Evolutionary conservation across 2,113 vertebrate genomes (phyloP).

Genomic region (Passer montanus): DNA sequence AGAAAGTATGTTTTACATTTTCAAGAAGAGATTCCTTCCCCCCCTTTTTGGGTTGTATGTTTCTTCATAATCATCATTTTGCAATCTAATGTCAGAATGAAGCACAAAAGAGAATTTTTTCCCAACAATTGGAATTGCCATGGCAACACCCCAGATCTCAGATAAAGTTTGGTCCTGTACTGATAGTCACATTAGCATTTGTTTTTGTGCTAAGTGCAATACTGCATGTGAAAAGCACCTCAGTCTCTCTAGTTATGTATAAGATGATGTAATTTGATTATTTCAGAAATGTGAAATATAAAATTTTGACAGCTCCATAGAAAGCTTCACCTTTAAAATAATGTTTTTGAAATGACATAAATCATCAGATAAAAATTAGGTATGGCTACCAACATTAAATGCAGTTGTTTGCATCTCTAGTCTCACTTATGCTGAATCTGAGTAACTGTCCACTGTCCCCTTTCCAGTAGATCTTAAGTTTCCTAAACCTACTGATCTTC

Average conservation of each 20-base stretch:
- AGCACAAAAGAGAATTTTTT: slow-evolving; percentile 68
- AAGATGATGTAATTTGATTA: slow-evolving; percentile 62
- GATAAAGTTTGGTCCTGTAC: slow-evolving; percentile 77
- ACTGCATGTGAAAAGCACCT: slow-evolving; percentile 68
- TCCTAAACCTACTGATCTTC: background rate
- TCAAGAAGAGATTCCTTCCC: background rate
- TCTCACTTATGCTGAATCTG: background rate
- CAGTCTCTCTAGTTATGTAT: slow-evolving; percentile 52
- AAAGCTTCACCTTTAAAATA: slow-evolving; percentile 38
- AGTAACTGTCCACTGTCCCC: background rate
- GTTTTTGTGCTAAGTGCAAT: slow-evolving; percentile 65
- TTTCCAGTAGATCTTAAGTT: background rate
- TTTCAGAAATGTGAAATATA: slow-evolving; percentile 53
- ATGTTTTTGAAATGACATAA: background rate
- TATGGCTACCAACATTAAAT: background rate
- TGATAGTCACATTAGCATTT: slow-evolving; percentile 73
- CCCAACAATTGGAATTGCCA: slow-evolving; percentile 76
- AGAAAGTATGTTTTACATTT: background rate
- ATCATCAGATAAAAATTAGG: background rate
- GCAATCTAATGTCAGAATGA: slow-evolving; percentile 70
- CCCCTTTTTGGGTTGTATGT: background rate
- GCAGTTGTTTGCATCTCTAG: background rate
- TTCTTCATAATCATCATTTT: slow-evolving; percentile 71
- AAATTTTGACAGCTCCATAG: slow-evolving; percentile 22
- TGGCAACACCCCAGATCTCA: slow-evolving; percentile 80